Percentiles rank a stretch among this genome's conserved stretches.
These are phyloP conservation scores for Carpatolechia fugitivella DNA, from an alignment of 2,888 invertebrate species.

Conservation along the genomic window DNA sequence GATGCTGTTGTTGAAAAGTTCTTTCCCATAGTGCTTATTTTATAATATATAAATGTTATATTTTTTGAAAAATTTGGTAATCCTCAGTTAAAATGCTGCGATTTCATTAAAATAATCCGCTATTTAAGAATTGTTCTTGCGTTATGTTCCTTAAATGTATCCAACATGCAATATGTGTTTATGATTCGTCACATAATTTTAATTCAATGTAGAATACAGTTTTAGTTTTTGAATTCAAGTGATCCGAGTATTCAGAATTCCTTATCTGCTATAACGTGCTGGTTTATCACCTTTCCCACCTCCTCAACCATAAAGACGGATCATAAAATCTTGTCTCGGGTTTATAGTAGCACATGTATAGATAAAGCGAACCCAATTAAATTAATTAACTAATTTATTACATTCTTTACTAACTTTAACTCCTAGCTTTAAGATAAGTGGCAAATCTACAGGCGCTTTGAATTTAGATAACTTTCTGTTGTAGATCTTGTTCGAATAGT, in stretches of 20 bases:
- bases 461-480: conserved; percentile 26
- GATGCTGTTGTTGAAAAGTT: no score
- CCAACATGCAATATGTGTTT: no score
- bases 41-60: no score
- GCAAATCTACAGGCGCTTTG: conserved; percentile 15
- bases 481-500: neutral
- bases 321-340: conserved; percentile 38
- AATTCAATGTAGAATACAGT: neutral
- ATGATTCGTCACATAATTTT: no score
- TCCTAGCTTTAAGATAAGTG: conserved; percentile 3
- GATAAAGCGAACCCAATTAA: conserved; percentile 53
- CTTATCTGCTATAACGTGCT: neutral
- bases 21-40: no score
- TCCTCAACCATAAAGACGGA: conserved; percentile 31
- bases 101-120: no score
- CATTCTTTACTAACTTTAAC: neutral
- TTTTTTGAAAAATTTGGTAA: no score
- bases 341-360: conserved; percentile 44
- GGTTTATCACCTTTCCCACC: conserved; percentile 2
- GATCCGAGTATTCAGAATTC: neutral
- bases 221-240: neutral
- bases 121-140: no score
- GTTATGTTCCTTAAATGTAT: no score
- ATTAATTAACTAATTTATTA: conserved; percentile 49
- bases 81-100: no score